These are phyloP conservation scores for Drosophila fungiperda DNA, from an alignment of 2,888 invertebrate genomes.

Conservation along the genomic window DNA sequence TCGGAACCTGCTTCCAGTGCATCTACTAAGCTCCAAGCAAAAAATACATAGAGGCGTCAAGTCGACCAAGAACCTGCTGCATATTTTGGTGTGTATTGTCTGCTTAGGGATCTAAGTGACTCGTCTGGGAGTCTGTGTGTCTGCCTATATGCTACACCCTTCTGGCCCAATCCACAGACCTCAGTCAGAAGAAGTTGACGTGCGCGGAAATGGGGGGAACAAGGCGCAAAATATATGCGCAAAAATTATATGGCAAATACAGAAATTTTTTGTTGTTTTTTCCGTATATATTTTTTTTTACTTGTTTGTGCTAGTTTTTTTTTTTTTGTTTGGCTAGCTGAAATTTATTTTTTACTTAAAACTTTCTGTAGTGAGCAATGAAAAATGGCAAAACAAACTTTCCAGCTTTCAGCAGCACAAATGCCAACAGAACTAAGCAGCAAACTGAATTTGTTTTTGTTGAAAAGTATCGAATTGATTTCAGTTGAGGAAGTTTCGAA, in stretches of 20 bases:
- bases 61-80: not conserved
- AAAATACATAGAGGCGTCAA: not conserved
- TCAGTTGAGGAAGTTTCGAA: constrained; percentile 68
- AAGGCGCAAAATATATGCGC: constrained; percentile 55
- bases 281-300: constrained; percentile 23
- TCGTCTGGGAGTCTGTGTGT: constrained; percentile 27
- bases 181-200: constrained; percentile 5
- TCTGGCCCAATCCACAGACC: constrained; percentile 2
- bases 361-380: constrained; percentile 79
- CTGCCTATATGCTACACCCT: constrained; percentile 5
- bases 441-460: constrained; percentile 60
- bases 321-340: constrained; percentile 56
- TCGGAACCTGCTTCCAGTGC: not conserved
- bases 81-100: not conserved
- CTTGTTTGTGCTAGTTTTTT: constrained; percentile 46
- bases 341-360: constrained; percentile 81
- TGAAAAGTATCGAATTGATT: constrained; percentile 77
- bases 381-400: constrained; percentile 79
- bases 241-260: constrained; percentile 57
- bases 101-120: constrained; percentile 25
- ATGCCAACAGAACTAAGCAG: constrained; percentile 28
- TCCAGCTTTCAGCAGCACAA: constrained; percentile 71
- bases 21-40: not conserved
- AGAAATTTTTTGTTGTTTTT: constrained; percentile 27
- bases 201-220: constrained; percentile 43